These are phyloP conservation scores for Apeira syringaria DNA, from an alignment of 2,888 invertebrate species.

Conservation along the genomic window DNA sequence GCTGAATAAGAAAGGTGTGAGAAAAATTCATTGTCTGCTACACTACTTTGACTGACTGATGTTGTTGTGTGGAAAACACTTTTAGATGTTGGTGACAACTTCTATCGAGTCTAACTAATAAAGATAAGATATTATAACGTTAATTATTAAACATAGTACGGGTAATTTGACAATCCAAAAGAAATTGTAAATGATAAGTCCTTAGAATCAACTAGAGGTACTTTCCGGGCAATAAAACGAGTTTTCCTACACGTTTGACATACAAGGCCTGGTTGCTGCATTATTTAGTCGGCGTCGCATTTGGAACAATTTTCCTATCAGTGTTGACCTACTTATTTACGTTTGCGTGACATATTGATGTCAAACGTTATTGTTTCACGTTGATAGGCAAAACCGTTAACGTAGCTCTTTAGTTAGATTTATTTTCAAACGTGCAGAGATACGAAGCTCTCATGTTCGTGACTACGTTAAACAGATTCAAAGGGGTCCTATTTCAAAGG, in stretches of 20 bases:
- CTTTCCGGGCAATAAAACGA: conserved; percentile 52
- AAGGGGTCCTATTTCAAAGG: conserved; percentile 64
- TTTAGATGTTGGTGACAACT: no score
- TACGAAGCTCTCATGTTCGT: conserved; percentile 31
- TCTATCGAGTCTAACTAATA: no score
- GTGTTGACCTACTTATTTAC: conserved; percentile 42
- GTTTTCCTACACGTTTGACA: conserved; percentile 37
- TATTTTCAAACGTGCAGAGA: conserved; percentile 19
- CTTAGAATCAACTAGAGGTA: no score
- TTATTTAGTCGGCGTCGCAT: conserved; percentile 37
- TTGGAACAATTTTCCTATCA: conserved; percentile 44
- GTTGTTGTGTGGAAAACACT: no score
- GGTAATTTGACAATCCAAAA: no score
- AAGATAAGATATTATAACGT: no score
- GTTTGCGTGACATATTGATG: conserved; percentile 40
- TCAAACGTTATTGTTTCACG: conserved; percentile 28
- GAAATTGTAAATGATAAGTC: no score
- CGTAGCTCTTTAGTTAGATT: conserved; percentile 2
- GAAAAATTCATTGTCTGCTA: no score
- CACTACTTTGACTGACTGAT: no score
- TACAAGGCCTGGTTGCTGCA: conserved; percentile 32
- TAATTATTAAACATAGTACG: no score
- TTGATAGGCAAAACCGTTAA: conserved; percentile 28
- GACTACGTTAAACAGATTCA: conserved; percentile 50
- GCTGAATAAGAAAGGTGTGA: no score